Evolutionary conservation across 2,113 vertebrate genomes (phyloP).

Genomic region (Hyla sarda): DNA sequence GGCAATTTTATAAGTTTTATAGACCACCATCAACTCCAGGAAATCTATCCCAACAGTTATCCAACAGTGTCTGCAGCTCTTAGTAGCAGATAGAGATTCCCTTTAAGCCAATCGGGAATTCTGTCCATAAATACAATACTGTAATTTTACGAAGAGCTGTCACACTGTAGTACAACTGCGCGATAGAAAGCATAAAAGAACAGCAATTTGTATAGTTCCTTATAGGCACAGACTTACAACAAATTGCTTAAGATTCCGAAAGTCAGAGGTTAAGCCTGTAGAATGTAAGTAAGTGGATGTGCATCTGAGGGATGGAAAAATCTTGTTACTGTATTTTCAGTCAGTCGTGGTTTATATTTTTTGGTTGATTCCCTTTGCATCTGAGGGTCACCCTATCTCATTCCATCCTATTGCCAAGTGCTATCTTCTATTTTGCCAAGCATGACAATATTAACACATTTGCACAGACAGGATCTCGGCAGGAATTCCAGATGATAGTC

Average conservation of each 20-base stretch:
- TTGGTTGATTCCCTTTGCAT: constrained; percentile 49
- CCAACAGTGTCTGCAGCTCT: too few relatives aligned
- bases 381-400: constrained; percentile 53
- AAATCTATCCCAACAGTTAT: too few relatives aligned
- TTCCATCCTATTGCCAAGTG: constrained; percentile 51
- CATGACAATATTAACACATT: constrained; percentile 59
- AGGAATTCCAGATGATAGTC: constrained; percentile 44
- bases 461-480: constrained; percentile 54
- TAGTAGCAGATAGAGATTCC: too few relatives aligned
- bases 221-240: background rate
- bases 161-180: background rate
- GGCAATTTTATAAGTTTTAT: too few relatives aligned
- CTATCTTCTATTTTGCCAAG: constrained; percentile 55
- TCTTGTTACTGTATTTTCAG: constrained; percentile 36
- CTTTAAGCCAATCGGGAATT: background rate
- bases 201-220: background rate
- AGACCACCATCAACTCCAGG: too few relatives aligned
- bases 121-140: background rate
- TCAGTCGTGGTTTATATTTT: constrained; percentile 32
- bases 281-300: background rate
- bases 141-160: background rate
- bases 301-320: constrained; percentile 4
- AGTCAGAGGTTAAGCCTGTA: background rate
- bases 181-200: background rate
- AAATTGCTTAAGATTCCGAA: background rate